A percentile compares a stretch with the other conserved stretches of the same genome.
These are phyloP conservation scores for Cuculus canorus DNA, from an alignment of 2,797 vertebrate genomes.

Conservation along the genomic window DNA sequence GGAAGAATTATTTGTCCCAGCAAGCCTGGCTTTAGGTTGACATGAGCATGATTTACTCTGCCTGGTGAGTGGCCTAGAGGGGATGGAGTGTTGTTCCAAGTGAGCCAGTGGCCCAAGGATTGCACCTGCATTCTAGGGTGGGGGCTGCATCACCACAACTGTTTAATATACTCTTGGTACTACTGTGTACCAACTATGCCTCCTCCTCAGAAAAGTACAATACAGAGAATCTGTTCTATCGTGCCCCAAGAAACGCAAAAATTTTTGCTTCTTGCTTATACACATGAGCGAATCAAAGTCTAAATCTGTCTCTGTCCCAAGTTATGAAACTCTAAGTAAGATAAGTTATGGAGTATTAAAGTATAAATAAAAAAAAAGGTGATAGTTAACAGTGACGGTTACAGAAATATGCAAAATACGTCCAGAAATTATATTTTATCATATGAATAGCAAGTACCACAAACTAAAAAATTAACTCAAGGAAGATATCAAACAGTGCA, in stretches of 20 bases:
- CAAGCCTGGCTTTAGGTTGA: too few relatives aligned
- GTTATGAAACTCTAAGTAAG: not conserved
- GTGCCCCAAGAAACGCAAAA: not conserved
- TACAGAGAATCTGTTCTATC: not conserved
- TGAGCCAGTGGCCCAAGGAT: too few relatives aligned
- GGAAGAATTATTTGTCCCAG: too few relatives aligned
- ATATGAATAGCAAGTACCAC: not conserved
- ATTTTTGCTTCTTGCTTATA: not conserved
- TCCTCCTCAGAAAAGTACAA: not conserved
- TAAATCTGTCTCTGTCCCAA: not conserved
- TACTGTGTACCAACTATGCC: not conserved
- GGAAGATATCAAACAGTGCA: not conserved
- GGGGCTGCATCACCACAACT: too few relatives aligned
- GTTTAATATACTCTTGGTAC: not conserved
- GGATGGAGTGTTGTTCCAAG: too few relatives aligned
- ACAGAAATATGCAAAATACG: not conserved
- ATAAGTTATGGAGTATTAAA: not conserved
- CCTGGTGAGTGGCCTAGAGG: too few relatives aligned
- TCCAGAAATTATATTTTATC: not conserved
- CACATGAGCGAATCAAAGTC: not conserved
- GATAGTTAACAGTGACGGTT: not conserved
- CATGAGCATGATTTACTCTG: too few relatives aligned
- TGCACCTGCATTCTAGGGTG: too few relatives aligned
- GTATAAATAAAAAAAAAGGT: not conserved
- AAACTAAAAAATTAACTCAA: not conserved